Percentiles rank a stretch among this genome's conserved stretches.
Evolutionary conservation across 2,888 invertebrate species (phyloP).

Genomic region (Scaptomyza caliginosa): DNA sequence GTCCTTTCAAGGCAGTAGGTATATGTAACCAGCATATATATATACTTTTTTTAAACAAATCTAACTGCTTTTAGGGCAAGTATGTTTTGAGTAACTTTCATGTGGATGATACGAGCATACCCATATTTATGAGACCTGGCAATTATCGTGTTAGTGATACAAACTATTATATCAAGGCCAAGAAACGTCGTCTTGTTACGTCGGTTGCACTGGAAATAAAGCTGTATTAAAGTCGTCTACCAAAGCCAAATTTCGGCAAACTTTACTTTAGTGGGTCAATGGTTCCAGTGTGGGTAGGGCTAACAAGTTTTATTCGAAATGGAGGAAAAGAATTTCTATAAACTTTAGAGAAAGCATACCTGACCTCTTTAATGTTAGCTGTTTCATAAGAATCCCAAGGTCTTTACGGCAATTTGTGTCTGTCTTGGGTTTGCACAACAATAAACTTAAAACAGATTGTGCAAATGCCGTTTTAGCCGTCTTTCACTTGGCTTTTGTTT

Average conservation of each 20-base stretch:
- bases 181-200: conserved; percentile 30
- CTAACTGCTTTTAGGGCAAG: conserved; percentile 23
- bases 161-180: conserved; percentile 40
- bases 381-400: conserved; percentile 44
- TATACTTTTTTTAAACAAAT: neutral
- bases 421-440: neutral
- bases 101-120: conserved; percentile 54
- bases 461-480: conserved; percentile 32
- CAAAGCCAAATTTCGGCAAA: neutral
- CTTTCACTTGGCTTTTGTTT: conserved; percentile 37
- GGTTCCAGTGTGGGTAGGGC: conserved; percentile 7
- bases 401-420: conserved; percentile 7
- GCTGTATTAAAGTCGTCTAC: conserved; percentile 49
- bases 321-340: neutral
- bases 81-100: conserved; percentile 50
- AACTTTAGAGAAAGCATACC: neutral
- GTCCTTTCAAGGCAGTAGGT: conserved; percentile 61
- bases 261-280: conserved; percentile 17
- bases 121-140: conserved; percentile 48
- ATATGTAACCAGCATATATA: too few relatives aligned
- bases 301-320: conserved; percentile 19
- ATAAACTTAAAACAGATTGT: conserved; percentile 3
- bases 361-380: neutral
- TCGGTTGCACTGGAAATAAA: conserved; percentile 42
- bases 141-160: conserved; percentile 40